Evolutionary conservation across 2,113 vertebrate species (phyloP).

Genomic region (Columba janthina): DNA sequence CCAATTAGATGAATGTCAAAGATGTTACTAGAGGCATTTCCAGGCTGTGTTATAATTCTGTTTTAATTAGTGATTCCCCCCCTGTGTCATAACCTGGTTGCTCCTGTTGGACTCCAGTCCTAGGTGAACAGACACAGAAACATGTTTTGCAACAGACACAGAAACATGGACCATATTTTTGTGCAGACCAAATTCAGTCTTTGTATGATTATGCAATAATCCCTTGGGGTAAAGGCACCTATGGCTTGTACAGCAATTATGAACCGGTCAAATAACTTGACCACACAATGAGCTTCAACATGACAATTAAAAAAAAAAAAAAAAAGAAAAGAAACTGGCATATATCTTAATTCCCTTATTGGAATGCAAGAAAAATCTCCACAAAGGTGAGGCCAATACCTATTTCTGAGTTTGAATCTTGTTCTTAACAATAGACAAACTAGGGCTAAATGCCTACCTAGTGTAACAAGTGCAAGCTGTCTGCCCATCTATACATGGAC

Average conservation of each 20-base stretch:
- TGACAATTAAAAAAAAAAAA: background rate
- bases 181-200: background rate
- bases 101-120: background rate
- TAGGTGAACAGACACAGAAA: background rate
- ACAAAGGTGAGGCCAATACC: background rate
- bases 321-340: background rate
- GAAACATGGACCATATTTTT: background rate
- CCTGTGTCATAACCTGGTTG: background rate
- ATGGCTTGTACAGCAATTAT: background rate
- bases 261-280: background rate
- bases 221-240: background rate
- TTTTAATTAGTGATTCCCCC: background rate
- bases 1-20: background rate
- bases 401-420: background rate
- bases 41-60: background rate
- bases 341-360: background rate
- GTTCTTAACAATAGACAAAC: background rate
- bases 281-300: background rate
- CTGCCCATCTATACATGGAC: background rate
- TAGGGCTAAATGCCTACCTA: background rate
- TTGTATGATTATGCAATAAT: background rate
- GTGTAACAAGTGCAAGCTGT: background rate
- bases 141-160: constrained; percentile 18
- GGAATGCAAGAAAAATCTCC: background rate
- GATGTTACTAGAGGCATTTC: background rate